These are phyloP conservation scores for Sciurus vulgaris DNA, from an alignment of 2,797 vertebrate species.

Conservation along the genomic window DNA sequence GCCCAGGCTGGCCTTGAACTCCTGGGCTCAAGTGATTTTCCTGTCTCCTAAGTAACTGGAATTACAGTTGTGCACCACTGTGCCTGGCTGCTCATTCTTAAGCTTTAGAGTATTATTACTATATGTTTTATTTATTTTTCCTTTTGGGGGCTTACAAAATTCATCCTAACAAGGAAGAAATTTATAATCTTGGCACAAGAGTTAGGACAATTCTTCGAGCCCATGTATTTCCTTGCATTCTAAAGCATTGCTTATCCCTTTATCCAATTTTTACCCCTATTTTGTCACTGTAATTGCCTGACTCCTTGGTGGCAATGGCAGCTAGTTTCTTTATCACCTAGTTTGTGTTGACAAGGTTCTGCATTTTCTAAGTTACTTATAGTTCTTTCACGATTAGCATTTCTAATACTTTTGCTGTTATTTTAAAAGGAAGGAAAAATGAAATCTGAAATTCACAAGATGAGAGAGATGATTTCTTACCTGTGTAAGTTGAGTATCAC, in stretches of 20 bases:
- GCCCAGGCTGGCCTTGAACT: not conserved
- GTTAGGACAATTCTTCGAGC: not conserved
- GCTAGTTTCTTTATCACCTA: not conserved
- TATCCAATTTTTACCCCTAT: not conserved
- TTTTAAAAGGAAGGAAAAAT: conserved; percentile 32
- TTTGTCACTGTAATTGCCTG: not conserved
- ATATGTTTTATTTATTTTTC: not conserved
- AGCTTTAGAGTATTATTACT: not conserved
- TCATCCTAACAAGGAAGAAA: not conserved
- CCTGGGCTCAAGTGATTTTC: not conserved
- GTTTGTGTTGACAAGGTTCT: conserved; percentile 27
- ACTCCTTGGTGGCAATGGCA: not conserved
- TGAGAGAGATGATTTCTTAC: not conserved
- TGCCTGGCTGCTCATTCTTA: not conserved
- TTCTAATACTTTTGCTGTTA: conserved; percentile 33
- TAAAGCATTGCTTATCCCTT: not conserved
- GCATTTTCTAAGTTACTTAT: not conserved
- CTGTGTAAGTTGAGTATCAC: not conserved
- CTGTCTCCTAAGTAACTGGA: not conserved
- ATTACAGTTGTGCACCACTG: not conserved
- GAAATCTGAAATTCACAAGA: not conserved
- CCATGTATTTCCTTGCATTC: not conserved
- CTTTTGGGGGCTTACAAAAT: not conserved
- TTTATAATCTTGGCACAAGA: not conserved
- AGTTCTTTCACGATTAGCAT: not conserved